phyloP scores from a whole-genome alignment of 1,140 invertebrate species.

The Drosophila lowei region DNA sequence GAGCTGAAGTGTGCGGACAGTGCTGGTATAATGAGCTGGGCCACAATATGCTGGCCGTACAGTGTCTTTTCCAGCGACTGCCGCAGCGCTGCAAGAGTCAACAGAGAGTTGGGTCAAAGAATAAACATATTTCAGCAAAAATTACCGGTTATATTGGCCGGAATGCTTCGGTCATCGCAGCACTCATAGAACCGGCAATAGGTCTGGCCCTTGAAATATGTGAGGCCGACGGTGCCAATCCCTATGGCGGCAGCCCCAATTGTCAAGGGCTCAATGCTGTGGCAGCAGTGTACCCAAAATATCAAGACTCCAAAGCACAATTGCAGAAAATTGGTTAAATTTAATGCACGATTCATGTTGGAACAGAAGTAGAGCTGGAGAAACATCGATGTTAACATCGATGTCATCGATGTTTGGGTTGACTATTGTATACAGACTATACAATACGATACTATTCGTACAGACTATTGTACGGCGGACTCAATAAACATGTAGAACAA shows the following conservation, averaged over 20 bases:
- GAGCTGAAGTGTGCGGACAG: constrained; percentile 84
- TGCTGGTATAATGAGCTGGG: constrained; percentile 83
- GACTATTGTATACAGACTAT: no score
- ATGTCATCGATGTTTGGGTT: no score
- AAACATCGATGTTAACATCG: no score
- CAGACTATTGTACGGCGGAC: no score
- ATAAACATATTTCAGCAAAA: neutral
- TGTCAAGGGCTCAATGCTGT: constrained; percentile 44
- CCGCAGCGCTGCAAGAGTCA: constrained; percentile 72
- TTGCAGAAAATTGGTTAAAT: neutral
- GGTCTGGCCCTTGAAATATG: constrained; percentile 48
- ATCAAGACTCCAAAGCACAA: constrained; percentile 3
- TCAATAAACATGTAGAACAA: no score
- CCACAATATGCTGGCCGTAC: constrained; percentile 88
- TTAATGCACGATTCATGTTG: neutral
- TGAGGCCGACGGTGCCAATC: neutral
- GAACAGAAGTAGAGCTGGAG: no score
- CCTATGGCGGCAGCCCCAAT: constrained; percentile 31
- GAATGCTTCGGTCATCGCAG: constrained; percentile 83
- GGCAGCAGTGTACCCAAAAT: neutral
- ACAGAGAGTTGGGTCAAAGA: constrained; percentile 13
- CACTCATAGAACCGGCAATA: constrained; percentile 83
- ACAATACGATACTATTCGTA: no score
- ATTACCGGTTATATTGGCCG: constrained; percentile 61
- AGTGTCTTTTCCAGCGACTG: constrained; percentile 75